Evolutionary conservation across 2,888 invertebrate species (phyloP), one percentile per base, ranked within the genome.

Genomic region (Malthinus seriepunctatus): DNA sequence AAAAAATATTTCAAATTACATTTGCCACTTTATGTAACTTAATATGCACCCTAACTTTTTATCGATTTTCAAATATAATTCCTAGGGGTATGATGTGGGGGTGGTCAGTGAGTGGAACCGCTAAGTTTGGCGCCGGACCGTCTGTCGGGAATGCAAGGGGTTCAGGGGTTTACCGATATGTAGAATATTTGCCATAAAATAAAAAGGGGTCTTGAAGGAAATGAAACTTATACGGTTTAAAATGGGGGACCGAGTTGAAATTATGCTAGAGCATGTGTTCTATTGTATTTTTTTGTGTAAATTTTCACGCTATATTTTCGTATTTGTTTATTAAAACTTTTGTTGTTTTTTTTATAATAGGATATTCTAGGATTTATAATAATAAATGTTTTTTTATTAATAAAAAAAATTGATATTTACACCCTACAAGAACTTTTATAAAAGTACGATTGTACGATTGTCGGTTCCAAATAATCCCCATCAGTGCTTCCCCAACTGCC

Each of bases 21-120:
- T 51, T 51, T 51, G 53, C 58, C 47, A 51, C 46, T 63, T 62
- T 63, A 37, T 51, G 42, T 45, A 51, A 61, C 54, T 57, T 57
- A 59, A 35, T 62, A 62, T 60, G 64, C 62, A 62, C 58, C 61
- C 62, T 54, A 46, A 35, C 53, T 45, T 52, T 51, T 60, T 67
- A 67, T 67, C 60, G 67, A 67, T 67, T 63, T 66, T 66, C 65
- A 63, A 60, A 63, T 63, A 66, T 64, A 67, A 62, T 62, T 42
- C 59, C 62, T 39, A 51, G 52, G 56, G 63, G 54, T 62, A 59
- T 56, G 60, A 60, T 62, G 66, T 68, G 68, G 69, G 70, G 70
- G 70, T 70, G 70, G 70, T 70, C 70, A 70, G 69, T 65, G 65
- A 68, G 63, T 60, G 70, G 70, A 70, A 69, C 70, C 63, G 53